Evolutionary conservation across 1,140 invertebrate genomes (phyloP), one percentile per base, ranked within the genome.

Genomic region (Halesus radiatus): DNA sequence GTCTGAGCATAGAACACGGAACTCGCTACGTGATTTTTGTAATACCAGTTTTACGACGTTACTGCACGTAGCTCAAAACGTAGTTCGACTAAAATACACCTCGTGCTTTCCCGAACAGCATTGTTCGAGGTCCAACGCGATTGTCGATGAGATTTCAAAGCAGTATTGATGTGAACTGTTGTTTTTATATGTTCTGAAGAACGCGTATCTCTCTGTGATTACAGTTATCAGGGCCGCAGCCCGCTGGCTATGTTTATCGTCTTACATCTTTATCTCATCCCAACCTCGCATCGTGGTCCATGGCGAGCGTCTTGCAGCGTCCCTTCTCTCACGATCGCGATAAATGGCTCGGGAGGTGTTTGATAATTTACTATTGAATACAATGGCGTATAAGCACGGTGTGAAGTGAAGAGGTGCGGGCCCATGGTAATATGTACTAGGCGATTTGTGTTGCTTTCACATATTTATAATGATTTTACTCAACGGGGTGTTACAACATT

Each of bases 291-390:
- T 26, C 60, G 60, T 64, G 62, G 62, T 13, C 62, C 62, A 23
- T 23, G 56, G 54, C 16, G 18, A 20, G 18, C 16, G 6, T 22
- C 54, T 58, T 13, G 16, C 54, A 64, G 23, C 62, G 62, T 10
- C 62, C 13, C 16, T 66, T 66, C 62, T 37, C 62, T 66, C 62
- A 66, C 62, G 62, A 66, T 10, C 62, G 26, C 22, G 62, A 26
- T 26, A 66, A 66, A 66, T 29, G 62, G 22, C 23, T n/a, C 16
- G 62, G 16, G 56, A 60, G 22, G 62, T 66, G 62, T 66, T 66
- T 66, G 15, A 10, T 26, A 29, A 16, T 45, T 45, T 45, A 45
- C 37, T 45, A 45, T 45, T n/a, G 62, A 32, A 66, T 29, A 66
- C 62, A 66, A 66, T 66, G 62, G 62, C 56, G 18, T 18, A 13